Evolutionary conservation across 2,113 vertebrate genomes (phyloP).

Genomic region (Spheniscus mendiculus): DNA sequence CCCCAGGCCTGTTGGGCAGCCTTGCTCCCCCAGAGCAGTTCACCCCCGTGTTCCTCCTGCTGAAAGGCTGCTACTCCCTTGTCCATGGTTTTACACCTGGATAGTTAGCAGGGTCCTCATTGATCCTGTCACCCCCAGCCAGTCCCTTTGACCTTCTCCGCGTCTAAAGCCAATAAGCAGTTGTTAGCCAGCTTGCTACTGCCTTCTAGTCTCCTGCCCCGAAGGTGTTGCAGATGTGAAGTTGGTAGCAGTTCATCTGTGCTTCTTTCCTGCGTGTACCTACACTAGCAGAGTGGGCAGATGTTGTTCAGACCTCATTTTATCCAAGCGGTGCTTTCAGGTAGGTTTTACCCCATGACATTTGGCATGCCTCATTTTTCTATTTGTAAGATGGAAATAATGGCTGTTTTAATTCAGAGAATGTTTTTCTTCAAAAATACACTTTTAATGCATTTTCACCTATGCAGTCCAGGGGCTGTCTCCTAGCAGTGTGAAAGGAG

Average conservation of each 20-base stretch:
- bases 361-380: not conserved
- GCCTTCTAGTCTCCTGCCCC: not conserved
- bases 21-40: fast-evolving
- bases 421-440: not conserved
- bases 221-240: not conserved
- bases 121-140: not conserved
- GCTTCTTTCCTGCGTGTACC: fast-evolving
- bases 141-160: not conserved
- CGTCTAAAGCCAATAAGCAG: not conserved
- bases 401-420: not conserved
- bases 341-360: not conserved
- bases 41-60: not conserved
- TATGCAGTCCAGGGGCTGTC: not conserved
- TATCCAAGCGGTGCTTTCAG: not conserved
- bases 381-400: not conserved
- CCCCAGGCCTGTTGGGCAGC: fast-evolving
- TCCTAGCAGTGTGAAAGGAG: not conserved
- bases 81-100: not conserved
- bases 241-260: not conserved
- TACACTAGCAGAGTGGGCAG: not conserved
- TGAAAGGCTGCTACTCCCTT: too few relatives aligned
- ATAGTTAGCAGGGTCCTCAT: not conserved
- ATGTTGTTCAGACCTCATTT: not conserved
- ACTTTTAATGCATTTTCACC: not conserved
- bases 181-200: not conserved